A percentile compares a stretch with the other conserved stretches of the same genome.
phyloP scores from a whole-genome alignment of 1,140 invertebrate species.

The Camponotus floridanus region DNA sequence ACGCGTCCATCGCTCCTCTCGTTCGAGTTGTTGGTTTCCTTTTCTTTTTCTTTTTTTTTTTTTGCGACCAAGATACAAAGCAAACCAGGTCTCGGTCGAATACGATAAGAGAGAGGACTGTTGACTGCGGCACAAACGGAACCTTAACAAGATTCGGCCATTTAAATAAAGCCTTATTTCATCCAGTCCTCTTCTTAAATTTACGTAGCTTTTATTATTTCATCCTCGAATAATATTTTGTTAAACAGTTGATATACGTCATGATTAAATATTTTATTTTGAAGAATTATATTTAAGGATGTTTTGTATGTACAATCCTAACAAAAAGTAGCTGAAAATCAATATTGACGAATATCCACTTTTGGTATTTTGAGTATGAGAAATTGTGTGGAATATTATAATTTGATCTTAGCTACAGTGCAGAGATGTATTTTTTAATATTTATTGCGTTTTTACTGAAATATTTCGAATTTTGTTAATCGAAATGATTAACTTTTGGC shows the following conservation, averaged over 20 bases:
- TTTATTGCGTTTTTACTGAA: too few relatives aligned
- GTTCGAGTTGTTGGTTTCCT: not conserved
- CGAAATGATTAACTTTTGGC: too few relatives aligned
- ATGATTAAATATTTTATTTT: not conserved
- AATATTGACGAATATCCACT: too few relatives aligned
- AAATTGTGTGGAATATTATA: too few relatives aligned
- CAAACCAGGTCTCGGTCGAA: not conserved
- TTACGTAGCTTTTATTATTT: not conserved
- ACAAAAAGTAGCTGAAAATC: too few relatives aligned
- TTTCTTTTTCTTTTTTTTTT: not conserved
- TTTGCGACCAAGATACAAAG: not conserved
- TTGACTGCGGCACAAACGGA: not conserved
- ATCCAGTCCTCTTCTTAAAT: not conserved
- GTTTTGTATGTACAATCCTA: too few relatives aligned
- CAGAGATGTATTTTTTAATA: too few relatives aligned
- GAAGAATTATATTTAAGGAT: constrained; percentile 5
- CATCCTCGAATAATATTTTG: not conserved
- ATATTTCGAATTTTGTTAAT: too few relatives aligned
- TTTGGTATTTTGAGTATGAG: too few relatives aligned
- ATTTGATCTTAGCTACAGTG: too few relatives aligned
- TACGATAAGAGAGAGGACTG: not conserved
- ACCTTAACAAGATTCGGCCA: not conserved
- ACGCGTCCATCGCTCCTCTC: constrained; percentile 7
- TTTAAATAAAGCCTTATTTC: not conserved
- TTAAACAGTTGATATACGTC: not conserved